A percentile compares a stretch with the other conserved stretches of the same genome.
Evolutionary conservation across 2,888 invertebrate species (phyloP).

Genomic region (Ommatoiulus sabulosus): DNA sequence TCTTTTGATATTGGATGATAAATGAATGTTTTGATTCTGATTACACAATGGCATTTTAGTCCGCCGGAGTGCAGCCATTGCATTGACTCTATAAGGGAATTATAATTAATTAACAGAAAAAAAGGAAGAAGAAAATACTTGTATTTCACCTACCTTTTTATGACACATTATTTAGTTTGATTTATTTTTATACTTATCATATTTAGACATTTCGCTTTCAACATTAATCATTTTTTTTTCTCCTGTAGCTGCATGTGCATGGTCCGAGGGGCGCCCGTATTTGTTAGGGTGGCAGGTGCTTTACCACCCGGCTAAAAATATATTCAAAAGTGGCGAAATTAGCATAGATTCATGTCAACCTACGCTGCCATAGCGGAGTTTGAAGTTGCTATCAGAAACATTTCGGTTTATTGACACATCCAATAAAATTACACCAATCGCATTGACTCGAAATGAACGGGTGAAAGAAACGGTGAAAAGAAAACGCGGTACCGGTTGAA

Average conservation of each 20-base stretch:
- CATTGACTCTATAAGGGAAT: constrained; percentile 21
- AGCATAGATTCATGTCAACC: constrained; percentile 22
- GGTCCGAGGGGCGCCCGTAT: constrained; percentile 15
- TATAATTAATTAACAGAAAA: constrained; percentile 32
- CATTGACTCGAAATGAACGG: constrained; percentile 17
- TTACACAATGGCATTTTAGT: constrained; percentile 34
- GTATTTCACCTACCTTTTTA: constrained; percentile 28
- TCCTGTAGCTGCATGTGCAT: not conserved
- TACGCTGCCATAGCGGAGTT: not conserved
- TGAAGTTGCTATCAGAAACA: constrained; percentile 12
- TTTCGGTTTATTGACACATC: constrained; percentile 21
- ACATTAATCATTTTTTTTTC: not conserved
- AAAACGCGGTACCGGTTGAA: not conserved
- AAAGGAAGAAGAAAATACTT: constrained; percentile 31
- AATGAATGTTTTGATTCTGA: constrained; percentile 34
- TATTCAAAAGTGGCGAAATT: constrained; percentile 22
- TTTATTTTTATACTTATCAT: constrained; percentile 34
- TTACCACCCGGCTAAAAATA: not conserved
- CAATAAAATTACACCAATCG: constrained; percentile 28
- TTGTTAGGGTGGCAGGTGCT: not conserved
- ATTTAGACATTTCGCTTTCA: constrained; percentile 27
- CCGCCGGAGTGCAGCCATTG: constrained; percentile 28
- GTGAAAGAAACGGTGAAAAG: not conserved
- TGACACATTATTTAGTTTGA: constrained; percentile 22
- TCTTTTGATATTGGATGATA: constrained; percentile 34